Percentiles rank a stretch among this genome's conserved stretches.
Conservation (phyloP, 2,888 invertebrate genomes). For the Nemurella pictetii region DNA sequence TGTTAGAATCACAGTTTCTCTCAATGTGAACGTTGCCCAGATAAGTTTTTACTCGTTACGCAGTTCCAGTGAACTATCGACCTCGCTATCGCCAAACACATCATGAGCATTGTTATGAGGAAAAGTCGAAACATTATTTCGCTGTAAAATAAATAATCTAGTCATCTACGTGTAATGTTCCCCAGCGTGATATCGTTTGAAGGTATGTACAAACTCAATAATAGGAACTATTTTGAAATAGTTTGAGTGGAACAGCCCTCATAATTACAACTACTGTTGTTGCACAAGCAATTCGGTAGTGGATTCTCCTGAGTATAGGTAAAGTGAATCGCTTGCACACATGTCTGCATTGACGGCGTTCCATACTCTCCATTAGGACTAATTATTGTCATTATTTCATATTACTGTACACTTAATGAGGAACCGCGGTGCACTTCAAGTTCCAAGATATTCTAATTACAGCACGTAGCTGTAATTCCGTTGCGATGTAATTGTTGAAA, state of each 20-base stretch:
- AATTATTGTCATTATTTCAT: neutral
- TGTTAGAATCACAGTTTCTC: too few species aligned
- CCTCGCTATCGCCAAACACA: too few species aligned
- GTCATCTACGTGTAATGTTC: too few species aligned
- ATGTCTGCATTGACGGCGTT: neutral
- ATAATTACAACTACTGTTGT: too few species aligned
- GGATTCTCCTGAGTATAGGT: neutral
- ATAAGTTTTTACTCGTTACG: too few species aligned
- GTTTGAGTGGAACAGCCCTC: too few species aligned
- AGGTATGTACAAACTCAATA: neutral
- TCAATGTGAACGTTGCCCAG: too few species aligned
- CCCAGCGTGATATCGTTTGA: too few species aligned
- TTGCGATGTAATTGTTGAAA: slow-evolving; percentile 17
- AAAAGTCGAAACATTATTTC: too few species aligned
- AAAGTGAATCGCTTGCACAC: neutral
- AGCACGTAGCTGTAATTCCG: slow-evolving; percentile 18
- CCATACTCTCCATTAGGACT: neutral
- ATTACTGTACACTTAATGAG: neutral
- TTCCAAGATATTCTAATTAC: neutral
- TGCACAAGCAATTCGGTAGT: neutral
- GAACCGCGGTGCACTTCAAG: neutral
- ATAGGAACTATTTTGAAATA: neutral
- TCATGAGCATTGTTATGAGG: too few species aligned
- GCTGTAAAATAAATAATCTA: too few species aligned
- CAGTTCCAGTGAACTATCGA: too few species aligned